Conservation (phyloP, 2,797 vertebrate genomes). For the Pipistrellus nathusii region DNA sequence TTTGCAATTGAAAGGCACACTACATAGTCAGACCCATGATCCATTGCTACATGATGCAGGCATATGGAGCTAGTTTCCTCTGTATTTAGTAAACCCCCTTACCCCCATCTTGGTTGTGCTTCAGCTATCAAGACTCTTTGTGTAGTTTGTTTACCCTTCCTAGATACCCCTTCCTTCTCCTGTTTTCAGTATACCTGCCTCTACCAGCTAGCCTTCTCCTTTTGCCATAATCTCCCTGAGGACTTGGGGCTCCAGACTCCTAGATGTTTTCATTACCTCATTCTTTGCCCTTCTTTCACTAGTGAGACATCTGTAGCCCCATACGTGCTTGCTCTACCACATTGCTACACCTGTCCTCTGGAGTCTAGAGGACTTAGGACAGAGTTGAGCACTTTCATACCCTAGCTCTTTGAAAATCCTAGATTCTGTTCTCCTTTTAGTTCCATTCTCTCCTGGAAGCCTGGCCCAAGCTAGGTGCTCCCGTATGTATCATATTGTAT, state of each 20-base stretch:
- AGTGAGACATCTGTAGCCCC: background rate
- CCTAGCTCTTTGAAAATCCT: background rate
- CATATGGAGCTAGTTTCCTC: background rate
- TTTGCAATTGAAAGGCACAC: slow-evolving; percentile 31
- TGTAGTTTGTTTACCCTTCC: background rate
- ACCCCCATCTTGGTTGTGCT: background rate
- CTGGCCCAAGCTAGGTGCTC: background rate
- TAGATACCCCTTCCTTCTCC: background rate
- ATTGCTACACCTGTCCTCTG: background rate
- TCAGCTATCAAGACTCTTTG: background rate
- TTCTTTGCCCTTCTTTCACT: background rate
- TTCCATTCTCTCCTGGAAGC: background rate
- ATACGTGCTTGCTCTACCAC: background rate
- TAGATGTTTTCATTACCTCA: background rate
- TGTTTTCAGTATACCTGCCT: background rate
- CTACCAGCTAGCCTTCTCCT: background rate
- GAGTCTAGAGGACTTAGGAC: background rate
- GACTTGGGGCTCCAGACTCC: background rate
- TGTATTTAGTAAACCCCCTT: background rate
- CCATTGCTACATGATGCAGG: background rate
- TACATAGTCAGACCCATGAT: background rate
- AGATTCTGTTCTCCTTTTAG: slow-evolving; percentile 46
- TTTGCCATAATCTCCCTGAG: background rate
- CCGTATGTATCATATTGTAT: background rate
- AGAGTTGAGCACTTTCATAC: background rate